Conservation (phyloP, 30 jellyfish, hydroid and myxozoan species). For the Pseudorhiza aurosa region DNA sequence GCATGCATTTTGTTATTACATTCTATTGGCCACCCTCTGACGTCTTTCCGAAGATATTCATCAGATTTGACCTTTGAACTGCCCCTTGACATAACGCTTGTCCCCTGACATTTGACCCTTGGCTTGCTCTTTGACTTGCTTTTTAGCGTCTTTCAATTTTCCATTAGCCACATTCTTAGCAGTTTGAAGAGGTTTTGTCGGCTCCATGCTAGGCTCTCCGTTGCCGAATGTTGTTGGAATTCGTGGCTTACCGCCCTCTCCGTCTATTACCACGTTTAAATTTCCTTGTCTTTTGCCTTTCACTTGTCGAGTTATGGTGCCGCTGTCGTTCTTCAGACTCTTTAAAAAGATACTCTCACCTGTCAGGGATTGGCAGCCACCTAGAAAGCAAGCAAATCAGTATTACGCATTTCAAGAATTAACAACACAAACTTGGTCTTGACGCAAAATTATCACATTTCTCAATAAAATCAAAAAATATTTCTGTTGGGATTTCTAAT, state of each 20-base stretch:
- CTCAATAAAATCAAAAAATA: no score
- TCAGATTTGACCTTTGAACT: neutral
- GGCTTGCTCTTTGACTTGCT: neutral
- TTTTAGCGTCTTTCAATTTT: neutral
- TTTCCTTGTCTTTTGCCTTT: neutral
- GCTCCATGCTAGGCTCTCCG: neutral
- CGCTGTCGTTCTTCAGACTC: constrained; percentile 33
- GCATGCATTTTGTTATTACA: constrained; percentile 20
- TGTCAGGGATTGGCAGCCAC: constrained; percentile 61
- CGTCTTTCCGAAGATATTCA: neutral
- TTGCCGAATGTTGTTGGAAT: neutral
- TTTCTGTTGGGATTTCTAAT: no score
- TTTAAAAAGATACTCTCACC: constrained; percentile 53
- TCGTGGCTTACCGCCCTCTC: constrained; percentile 7
- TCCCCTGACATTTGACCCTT: constrained; percentile 4
- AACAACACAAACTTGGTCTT: no score
- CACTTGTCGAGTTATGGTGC: neutral
- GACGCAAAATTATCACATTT: no score
- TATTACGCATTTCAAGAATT: no score
- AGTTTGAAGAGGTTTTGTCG: neutral
- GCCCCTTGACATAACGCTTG: neutral
- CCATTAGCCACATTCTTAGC: neutral
- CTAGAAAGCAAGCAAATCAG: neutral
- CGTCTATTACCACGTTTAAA: neutral
- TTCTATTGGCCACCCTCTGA: neutral